A percentile compares a stretch with the other conserved stretches of the same genome.
These are phyloP conservation scores for Halictus rubicundus DNA, from an alignment of 1,140 invertebrate species.

Conservation along the genomic window DNA sequence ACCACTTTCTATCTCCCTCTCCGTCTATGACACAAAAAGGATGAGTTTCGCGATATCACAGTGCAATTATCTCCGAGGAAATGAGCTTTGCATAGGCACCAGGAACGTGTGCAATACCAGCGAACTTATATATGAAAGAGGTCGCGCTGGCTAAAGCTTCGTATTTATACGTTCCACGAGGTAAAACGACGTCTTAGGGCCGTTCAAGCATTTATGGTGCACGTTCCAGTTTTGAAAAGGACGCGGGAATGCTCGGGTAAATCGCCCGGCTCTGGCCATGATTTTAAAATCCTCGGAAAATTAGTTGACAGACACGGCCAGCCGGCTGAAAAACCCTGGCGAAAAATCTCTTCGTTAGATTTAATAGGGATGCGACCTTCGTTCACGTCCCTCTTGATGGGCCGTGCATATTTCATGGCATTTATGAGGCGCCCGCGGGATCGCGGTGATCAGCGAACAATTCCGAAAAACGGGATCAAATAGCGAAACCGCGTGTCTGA, in stretches of 20 bases:
- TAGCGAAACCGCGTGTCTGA: background rate
- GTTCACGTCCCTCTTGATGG: slow-evolving; percentile 14
- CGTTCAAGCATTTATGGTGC: slow-evolving; percentile 63
- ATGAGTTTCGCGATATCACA: slow-evolving; percentile 68
- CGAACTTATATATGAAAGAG: slow-evolving; percentile 65
- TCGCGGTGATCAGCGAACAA: background rate
- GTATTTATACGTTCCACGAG: slow-evolving; percentile 63
- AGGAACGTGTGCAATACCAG: slow-evolving; percentile 64
- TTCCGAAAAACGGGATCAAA: slow-evolving; percentile 10
- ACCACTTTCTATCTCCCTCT: background rate
- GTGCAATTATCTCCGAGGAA: slow-evolving; percentile 75
- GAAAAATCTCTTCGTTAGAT: slow-evolving; percentile 47
- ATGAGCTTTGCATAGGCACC: slow-evolving; percentile 73
- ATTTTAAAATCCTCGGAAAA: slow-evolving; percentile 65
- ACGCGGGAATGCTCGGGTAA: slow-evolving; percentile 50
- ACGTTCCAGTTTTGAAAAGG: slow-evolving; percentile 62
- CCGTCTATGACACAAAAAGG: slow-evolving; percentile 57
- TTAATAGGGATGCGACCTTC: slow-evolving; percentile 44
- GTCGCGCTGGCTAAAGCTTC: slow-evolving; percentile 65
- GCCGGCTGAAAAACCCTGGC: background rate
- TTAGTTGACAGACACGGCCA: slow-evolving; percentile 54
- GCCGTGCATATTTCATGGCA: slow-evolving; percentile 23
- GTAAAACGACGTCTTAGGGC: slow-evolving; percentile 57
- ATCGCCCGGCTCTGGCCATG: slow-evolving; percentile 53
- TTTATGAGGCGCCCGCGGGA: background rate